Base-by-base conservation (phyloP, 2,888 invertebrate genomes). In the Acleris sparsana region DNA sequence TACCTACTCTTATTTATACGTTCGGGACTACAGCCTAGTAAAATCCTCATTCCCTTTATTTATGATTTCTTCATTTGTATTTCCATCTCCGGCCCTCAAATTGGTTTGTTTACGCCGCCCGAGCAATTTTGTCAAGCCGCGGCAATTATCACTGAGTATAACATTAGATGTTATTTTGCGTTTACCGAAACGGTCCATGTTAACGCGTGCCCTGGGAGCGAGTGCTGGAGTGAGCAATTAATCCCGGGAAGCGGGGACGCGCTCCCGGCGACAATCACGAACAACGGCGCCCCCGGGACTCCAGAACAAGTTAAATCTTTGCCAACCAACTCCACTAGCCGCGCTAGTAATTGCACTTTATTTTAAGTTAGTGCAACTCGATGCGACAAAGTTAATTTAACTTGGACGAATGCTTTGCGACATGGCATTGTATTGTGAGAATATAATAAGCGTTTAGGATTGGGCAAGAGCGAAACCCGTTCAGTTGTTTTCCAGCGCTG, bases 231-330 rank as follows among this genome's bases (percentile, higher is more conserved):
- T 77, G 81, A 80, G 88, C 91, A 92, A 91, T 92, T 91, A 91
- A 91, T 87, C 83, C 83, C 72, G 78, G 76, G 73, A 59, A 67
- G 67, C 68, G 71, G 73, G 70, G 69, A 63, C 56, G 74, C 63
- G 60, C 85, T 81, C 88, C 81, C 85, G 85, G 85, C 89, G 92
- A 92, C 92, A 92, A 92, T 92, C 90, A 89, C 80, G 53, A 77
- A 62, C 74, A 89, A 92, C 81, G 83, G 88, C 85, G 79, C 92
- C 90, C 92, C 70, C 68, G 92, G 89, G 92, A 91, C 80, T 13
- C 18, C 53, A 72, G 71, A 83, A 85, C 87, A 87, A 90, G 82
- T 91, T 90, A 89, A 89, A 88, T 91, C 90, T 91, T 90, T 84
- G 87, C 87, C 82, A 89, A 88, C 83, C 87, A 77, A 73, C 77